Evolutionary conservation across 1,140 invertebrate species (phyloP).

Genomic region (Cotesia vestalis): DNA sequence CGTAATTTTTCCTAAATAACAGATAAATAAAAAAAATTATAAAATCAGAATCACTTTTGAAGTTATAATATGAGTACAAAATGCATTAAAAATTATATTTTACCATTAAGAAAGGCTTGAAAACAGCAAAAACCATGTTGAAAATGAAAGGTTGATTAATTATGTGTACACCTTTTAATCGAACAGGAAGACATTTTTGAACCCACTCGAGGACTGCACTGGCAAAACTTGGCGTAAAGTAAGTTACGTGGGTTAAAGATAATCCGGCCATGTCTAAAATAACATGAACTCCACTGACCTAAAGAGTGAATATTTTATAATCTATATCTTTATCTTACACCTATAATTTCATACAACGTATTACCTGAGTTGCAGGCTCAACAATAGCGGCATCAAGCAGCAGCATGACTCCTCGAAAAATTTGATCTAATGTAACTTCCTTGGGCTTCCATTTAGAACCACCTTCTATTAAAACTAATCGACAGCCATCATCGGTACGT

Average conservation of each 20-base stretch:
- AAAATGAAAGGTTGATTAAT: conserved; percentile 83
- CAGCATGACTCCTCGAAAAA: conserved; percentile 70
- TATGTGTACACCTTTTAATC: conserved; percentile 78
- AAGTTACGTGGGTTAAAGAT: conserved; percentile 72
- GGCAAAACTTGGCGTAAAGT: conserved; percentile 76
- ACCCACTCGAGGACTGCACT: conserved; percentile 72
- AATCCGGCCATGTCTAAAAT: conserved; percentile 77
- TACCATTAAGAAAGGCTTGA: conserved; percentile 77
- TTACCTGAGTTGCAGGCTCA: conserved; percentile 72
- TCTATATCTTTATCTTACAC: conserved; percentile 4
- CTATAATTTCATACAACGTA: conserved; percentile 3
- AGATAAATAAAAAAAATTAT: conserved; percentile 26
- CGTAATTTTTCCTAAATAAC: conserved; percentile 67
- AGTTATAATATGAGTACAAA: not conserved
- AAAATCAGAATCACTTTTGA: conserved; percentile 6
- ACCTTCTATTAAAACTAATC: conserved; percentile 68
- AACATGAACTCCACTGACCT: conserved; percentile 69
- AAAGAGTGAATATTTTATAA: conserved; percentile 2
- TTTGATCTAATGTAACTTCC: conserved; percentile 65
- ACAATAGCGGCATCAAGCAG: conserved; percentile 70
- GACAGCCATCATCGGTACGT: conserved; percentile 65
- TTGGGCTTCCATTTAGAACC: conserved; percentile 76
- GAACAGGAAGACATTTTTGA: conserved; percentile 74
- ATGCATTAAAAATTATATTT: not conserved
- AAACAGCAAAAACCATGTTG: conserved; percentile 78